Conservation (phyloP, 2,797 vertebrate genomes). For the Sus cebifrons region DNA sequence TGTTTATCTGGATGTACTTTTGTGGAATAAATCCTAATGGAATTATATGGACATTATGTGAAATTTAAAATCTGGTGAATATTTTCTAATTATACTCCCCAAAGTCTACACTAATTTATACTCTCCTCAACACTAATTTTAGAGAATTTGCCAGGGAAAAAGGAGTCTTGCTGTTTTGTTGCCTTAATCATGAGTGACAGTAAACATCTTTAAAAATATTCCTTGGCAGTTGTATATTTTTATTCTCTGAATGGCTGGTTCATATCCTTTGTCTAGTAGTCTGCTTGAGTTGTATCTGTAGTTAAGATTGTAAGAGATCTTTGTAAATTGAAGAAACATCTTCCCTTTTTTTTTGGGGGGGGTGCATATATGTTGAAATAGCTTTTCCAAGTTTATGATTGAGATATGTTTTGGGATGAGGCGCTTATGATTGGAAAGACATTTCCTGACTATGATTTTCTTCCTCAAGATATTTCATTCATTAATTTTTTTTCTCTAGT, state of each 20-base stretch:
- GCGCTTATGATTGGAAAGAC: neutral
- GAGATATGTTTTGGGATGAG: neutral
- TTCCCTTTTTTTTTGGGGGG: neutral
- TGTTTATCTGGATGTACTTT: neutral
- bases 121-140: neutral
- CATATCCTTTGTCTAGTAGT: neutral
- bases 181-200: neutral
- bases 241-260: neutral
- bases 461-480: constrained; percentile 53
- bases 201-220: constrained; percentile 54
- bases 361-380: neutral
- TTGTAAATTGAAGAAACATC: constrained; percentile 51
- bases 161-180: constrained; percentile 1
- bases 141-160: neutral
- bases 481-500: neutral
- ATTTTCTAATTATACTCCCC: constrained; percentile 38
- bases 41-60: neutral
- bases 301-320: neutral
- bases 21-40: neutral
- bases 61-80: constrained; percentile 51
- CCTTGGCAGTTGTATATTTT: neutral
- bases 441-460: constrained; percentile 44
- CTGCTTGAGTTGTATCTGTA: neutral
- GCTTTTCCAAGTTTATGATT: constrained; percentile 51
- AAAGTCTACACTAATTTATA: neutral